Base-by-base conservation (phyloP, 1,140 invertebrate genomes). In the Drosophila teissieri region DNA sequence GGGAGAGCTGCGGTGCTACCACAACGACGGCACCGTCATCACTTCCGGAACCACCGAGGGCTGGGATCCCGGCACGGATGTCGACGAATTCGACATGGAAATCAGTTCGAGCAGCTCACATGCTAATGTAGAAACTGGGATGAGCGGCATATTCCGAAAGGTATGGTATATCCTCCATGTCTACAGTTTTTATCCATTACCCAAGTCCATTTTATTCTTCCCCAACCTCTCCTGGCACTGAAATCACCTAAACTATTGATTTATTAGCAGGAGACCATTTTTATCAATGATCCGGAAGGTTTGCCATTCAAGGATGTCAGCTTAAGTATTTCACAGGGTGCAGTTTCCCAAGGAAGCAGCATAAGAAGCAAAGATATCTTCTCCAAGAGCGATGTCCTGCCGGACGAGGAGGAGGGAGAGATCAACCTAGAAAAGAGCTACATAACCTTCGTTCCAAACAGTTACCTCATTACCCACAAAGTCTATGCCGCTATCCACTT, bases 91-190 rank as follows among this genome's bases (percentile, higher is more conserved):
- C 1, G 89, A 91, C 15, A 22, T 15, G 3, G 40, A 79, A 34
- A 91, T 91, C 15, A 83, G 49, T 44, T 56, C 78, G 6, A 91
- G 88, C 46, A 91, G 88, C 22, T 91, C 88, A 2, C 86, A 90
- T 52, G 24, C 15, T 2, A 37, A 49, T 14, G 31, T 15, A 0
- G 31, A 3, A 4, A 27, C 12, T 8, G 2, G 8, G 8, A 0
- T 3, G 27, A 2, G 4, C 2, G 5, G 19, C 1, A n/a, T 7
- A 7, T n/a, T n/a, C 0, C 14, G 7, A 48, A 48, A n/a, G 46
- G 46, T 48, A 31, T 31, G 7, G 27, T 31, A 31, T 27, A 27
- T 27, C 7, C 27, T n/a, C n/a, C n/a, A n/a, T n/a, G n/a, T n/a
- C n/a, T n/a, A n/a, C n/a, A n/a, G n/a, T 27, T 19, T 19, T 19